These are phyloP conservation scores for Phytoseiulus persimilis DNA, from an alignment of 2,888 invertebrate genomes.

Conservation along the genomic window DNA sequence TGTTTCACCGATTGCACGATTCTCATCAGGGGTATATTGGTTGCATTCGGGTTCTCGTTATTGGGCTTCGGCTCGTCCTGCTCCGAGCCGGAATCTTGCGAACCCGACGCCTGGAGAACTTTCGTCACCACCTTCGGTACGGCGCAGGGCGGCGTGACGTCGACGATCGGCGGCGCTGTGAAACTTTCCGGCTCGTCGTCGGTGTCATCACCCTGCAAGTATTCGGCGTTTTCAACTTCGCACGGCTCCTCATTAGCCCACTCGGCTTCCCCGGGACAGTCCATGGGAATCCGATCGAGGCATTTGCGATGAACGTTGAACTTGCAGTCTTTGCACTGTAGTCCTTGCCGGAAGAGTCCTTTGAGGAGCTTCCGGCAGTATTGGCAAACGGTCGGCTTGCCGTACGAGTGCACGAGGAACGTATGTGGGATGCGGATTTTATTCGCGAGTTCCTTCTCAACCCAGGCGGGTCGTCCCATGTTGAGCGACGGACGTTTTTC, in stretches of 20 bases:
- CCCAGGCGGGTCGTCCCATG: conserved; percentile 60
- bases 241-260: conserved; percentile 42
- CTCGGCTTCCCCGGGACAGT: conserved; percentile 73
- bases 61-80: conserved; percentile 7
- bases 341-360: conserved; percentile 82
- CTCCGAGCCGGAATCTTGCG: conserved; percentile 31
- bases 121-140: conserved; percentile 52
- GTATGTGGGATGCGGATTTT: conserved; percentile 78
- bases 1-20: conserved; percentile 97
- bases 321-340: conserved; percentile 90
- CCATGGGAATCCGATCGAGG: conserved; percentile 75
- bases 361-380: conserved; percentile 88
- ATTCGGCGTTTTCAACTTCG: conserved; percentile 9
- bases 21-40: conserved; percentile 93
- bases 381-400: conserved; percentile 90
- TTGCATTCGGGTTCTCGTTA: conserved; percentile 40
- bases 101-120: conserved; percentile 29
- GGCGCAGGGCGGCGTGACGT: conserved; percentile 29
- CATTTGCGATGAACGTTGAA: conserved; percentile 94
- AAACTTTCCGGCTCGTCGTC: conserved; percentile 27
- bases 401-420: conserved; percentile 91
- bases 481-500: conserved; percentile 57
- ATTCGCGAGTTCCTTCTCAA: conserved; percentile 62
- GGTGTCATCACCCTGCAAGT: conserved; percentile 20
- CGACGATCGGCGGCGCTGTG: background rate